These are phyloP conservation scores for Drosophila fulvimacula DNA, from an alignment of 2,888 invertebrate genomes.

Conservation along the genomic window DNA sequence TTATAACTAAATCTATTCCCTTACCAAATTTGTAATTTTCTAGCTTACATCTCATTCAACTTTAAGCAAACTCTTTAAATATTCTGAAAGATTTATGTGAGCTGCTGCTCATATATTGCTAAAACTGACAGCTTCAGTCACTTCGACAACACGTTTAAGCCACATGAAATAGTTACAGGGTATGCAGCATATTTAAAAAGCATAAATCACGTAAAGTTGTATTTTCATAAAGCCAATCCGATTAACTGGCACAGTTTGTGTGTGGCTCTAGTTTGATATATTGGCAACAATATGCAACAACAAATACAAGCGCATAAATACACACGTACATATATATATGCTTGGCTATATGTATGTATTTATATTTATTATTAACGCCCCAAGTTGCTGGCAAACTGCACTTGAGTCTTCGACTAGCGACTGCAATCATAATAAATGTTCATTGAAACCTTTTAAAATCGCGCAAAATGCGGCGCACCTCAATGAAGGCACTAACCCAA, in stretches of 20 bases:
- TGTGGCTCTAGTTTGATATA: conserved; percentile 64
- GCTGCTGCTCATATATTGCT: background rate
- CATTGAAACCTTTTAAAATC: conserved; percentile 81
- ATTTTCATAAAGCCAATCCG: conserved; percentile 52
- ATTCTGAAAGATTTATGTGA: background rate
- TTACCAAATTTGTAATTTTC: background rate
- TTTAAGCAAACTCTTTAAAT: background rate
- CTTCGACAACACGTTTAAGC: background rate
- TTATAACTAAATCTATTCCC: background rate
- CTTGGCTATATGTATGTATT: background rate
- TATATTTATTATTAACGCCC: conserved; percentile 54
- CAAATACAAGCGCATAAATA: conserved; percentile 22
- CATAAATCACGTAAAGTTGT: conserved; percentile 43
- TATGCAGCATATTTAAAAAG: conserved; percentile 5
- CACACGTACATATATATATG: conserved; percentile 12
- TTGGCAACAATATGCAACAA: conserved; percentile 42
- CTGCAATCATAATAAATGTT: conserved; percentile 80
- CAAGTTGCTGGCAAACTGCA: conserved; percentile 31
- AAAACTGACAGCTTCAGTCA: background rate
- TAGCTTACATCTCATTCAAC: background rate
- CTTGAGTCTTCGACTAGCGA: conserved; percentile 28
- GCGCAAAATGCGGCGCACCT: conserved; percentile 78
- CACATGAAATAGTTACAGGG: background rate
- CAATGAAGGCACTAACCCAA: conserved; percentile 74
- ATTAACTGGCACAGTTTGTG: conserved; percentile 36